Percentiles rank a stretch among this genome's conserved stretches.
phyloP scores from a whole-genome alignment of 64 coral and sea anemone species.

The Pocillopora damicornis region DNA sequence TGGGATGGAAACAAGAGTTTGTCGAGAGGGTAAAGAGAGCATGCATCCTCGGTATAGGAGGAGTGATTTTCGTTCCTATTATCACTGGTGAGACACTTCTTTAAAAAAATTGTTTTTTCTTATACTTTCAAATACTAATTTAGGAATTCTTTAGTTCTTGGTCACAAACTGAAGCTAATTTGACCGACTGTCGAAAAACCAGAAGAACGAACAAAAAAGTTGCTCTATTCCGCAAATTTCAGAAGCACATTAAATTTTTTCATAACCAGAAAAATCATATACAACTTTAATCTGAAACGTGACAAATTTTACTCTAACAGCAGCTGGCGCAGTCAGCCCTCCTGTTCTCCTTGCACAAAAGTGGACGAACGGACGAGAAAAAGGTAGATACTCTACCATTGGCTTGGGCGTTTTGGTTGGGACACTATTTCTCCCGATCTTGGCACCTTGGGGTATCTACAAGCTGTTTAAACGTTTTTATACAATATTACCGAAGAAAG shows the following conservation, averaged over 20 bases:
- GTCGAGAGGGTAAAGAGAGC: neutral
- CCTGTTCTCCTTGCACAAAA: conserved; percentile 3
- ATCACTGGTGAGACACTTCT: conserved; percentile 14
- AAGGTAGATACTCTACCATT: neutral
- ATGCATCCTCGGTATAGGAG: neutral
- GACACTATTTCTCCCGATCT: neutral
- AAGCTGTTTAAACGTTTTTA: conserved; percentile 12
- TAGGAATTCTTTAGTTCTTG: too few species aligned
- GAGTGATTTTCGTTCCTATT: neutral
- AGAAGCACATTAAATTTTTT: too few species aligned
- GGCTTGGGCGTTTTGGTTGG: neutral
- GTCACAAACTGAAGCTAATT: too few species aligned
- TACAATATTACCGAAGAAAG: neutral
- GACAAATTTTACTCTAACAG: neutral
- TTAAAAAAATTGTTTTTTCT: too few species aligned
- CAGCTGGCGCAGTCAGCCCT: neutral
- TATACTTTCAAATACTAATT: too few species aligned
- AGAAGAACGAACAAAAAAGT: too few species aligned
- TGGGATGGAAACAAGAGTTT: neutral
- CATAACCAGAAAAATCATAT: too few species aligned
- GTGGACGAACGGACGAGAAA: neutral
- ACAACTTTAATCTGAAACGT: too few species aligned
- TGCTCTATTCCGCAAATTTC: too few species aligned
- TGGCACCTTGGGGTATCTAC: neutral
- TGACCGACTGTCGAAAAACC: too few species aligned